Percentiles rank a stretch among this genome's conserved stretches.
Evolutionary conservation across 2,888 invertebrate species (phyloP).

Genomic region (Drosophila maculinotata): DNA sequence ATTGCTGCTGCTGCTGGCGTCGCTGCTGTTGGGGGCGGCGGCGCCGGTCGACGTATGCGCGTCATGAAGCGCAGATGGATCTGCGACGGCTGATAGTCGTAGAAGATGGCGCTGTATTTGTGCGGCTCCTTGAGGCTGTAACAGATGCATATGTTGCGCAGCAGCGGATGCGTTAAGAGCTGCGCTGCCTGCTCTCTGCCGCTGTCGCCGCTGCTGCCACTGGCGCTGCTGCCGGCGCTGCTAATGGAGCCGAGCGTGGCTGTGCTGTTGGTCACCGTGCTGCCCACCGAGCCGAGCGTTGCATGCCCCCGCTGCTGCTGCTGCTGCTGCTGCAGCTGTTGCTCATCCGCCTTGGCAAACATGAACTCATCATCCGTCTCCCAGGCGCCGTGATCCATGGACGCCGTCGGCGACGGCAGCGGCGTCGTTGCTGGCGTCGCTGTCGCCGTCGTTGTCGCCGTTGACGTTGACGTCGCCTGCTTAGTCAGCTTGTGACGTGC

Average conservation of each 20-base stretch:
- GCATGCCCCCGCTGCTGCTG: slow-evolving; percentile 8
- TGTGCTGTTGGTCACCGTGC: slow-evolving; percentile 83
- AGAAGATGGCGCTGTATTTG: slow-evolving; percentile 82
- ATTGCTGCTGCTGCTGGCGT: background rate
- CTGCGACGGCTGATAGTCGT: slow-evolving; percentile 82
- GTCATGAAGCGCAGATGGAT: slow-evolving; percentile 73
- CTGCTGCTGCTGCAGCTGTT: slow-evolving; percentile 6
- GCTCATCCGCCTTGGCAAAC: slow-evolving; percentile 72
- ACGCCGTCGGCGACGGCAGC: slow-evolving; percentile 63
- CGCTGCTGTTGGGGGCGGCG: slow-evolving; percentile 17
- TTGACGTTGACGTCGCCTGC: slow-evolving; percentile 15
- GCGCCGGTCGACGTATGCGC: slow-evolving; percentile 46
- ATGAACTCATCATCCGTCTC: slow-evolving; percentile 85
- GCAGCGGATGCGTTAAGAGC: slow-evolving; percentile 70
- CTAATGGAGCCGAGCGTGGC: slow-evolving; percentile 76
- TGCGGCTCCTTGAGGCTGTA: slow-evolving; percentile 82
- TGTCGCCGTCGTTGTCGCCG: slow-evolving; percentile 12
- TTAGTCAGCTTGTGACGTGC: slow-evolving; percentile 62
- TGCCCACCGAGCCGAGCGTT: slow-evolving; percentile 73
- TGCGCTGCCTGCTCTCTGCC: slow-evolving; percentile 11
- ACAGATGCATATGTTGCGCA: slow-evolving; percentile 83
- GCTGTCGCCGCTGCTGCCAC: slow-evolving; percentile 23
- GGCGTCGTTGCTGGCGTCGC: slow-evolving; percentile 47
- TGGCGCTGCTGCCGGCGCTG: slow-evolving; percentile 44
- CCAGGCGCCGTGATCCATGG: slow-evolving; percentile 84